Percentiles rank a stretch among this genome's conserved stretches.
These are phyloP conservation scores for Apostichopus californicus DNA, from an alignment of 35 echinoderm and acorn worm genomes.

Conservation along the genomic window DNA sequence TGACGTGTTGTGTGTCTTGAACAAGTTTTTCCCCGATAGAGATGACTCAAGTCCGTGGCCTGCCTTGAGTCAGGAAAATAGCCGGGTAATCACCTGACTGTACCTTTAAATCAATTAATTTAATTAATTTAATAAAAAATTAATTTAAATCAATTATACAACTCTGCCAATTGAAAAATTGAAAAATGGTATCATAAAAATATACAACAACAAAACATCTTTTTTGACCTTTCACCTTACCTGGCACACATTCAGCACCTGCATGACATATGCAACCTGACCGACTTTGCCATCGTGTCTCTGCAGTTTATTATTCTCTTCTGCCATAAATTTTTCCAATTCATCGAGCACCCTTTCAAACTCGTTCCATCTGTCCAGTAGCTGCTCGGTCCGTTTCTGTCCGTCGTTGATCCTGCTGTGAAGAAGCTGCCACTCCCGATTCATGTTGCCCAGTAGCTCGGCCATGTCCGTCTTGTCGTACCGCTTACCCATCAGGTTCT, in stretches of 20 bases:
- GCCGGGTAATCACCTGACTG: no score
- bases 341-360: constrained; percentile 68
- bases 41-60: no score
- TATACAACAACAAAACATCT: no score
- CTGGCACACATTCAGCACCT: constrained; percentile 81
- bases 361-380: constrained; percentile 75
- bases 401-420: constrained; percentile 72
- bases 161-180: no score
- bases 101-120: no score
- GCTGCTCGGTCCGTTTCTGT: constrained; percentile 68
- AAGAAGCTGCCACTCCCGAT: constrained; percentile 75
- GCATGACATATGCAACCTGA: constrained; percentile 75
- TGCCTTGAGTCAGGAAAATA: no score
- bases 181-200: no score
- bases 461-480: constrained; percentile 97
- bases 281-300: constrained; percentile 81
- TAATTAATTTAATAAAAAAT: no score
- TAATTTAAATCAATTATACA: no score
- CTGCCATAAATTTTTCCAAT: constrained; percentile 59
- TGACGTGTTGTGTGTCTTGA: no score
- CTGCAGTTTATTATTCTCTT: constrained; percentile 74
- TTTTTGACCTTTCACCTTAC: constrained; percentile 43
- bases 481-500: constrained; percentile 71
- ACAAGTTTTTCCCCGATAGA: no score
- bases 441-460: constrained; percentile 90